Base-by-base conservation (phyloP, 1,140 invertebrate genomes). In the Drosophila kohkoa region DNA sequence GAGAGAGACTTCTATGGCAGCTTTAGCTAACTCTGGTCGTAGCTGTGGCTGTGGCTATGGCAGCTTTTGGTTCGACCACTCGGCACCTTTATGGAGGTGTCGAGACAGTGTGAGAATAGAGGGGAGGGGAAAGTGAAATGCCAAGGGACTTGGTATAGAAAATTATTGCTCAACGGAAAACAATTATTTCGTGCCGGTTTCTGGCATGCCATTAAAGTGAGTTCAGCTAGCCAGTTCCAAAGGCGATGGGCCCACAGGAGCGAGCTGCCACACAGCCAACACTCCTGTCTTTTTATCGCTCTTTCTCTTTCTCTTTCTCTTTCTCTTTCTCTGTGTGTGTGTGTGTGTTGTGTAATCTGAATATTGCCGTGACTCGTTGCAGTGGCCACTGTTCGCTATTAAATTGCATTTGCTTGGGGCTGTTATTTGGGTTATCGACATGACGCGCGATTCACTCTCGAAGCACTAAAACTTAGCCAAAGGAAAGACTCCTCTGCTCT, bases 141-240 rank as follows among this genome's bases (percentile, higher is more conserved):
- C 45, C 66, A 20, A 46, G 67, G 79, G 79, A 74, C 48, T 58
- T 38, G 69, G 71, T 88, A 88, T 88, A 79, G 83, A 86, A 86
- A 86, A 86, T 86, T 87, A 86, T 86, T 86, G 83, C 82, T 82
- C 79, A 86, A 86, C 82, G 83, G 82, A 82, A 86, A 86, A 86
- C 83, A 86, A 86, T 86, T 86, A 86, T 86, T 86, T 88, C 66
- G 79, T 68, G 82, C 79, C 73, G 62, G 57, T 80, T 81, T 75
- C 71, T 66, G 67, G 62, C 28, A 71, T 62, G 65, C 82, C 68
- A 85, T 85, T 85, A 85, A 86, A 67, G 45, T 32, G 63, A 54
- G 58, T 75, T 78, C 46, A 46, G 30, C 41, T 49, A 25, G 20
- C 41, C 15, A 10, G 7, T 5, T 32, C 30, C 30, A 10, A 43